A percentile compares a stretch with the other conserved stretches of the same genome.
Conservation (phyloP, 2,888 invertebrate genomes). For the Rapana venosa region DNA sequence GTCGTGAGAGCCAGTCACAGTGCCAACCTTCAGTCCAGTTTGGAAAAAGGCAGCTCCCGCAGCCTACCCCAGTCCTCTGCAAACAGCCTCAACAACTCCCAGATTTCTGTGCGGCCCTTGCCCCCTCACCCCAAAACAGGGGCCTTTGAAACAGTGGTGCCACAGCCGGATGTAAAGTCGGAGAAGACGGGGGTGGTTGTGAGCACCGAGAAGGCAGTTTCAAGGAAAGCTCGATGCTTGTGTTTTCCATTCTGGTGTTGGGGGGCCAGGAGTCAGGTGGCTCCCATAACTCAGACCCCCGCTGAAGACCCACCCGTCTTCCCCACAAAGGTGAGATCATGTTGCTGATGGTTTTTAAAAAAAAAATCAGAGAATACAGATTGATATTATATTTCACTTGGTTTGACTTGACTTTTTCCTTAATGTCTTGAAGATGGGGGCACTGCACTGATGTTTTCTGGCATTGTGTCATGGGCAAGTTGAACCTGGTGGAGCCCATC, state of each 20-base stretch:
- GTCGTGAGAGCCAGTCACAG: slow-evolving; percentile 45
- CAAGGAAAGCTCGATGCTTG: slow-evolving; percentile 4
- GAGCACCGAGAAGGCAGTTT: not conserved
- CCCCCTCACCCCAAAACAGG: slow-evolving; percentile 49
- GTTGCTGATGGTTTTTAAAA: not conserved
- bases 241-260: slow-evolving; percentile 45
- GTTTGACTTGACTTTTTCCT: too few relatives aligned
- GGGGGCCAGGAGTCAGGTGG: slow-evolving; percentile 37
- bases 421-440: too few relatives aligned
- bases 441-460: too few relatives aligned
- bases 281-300: not conserved
- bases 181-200: slow-evolving; percentile 32
- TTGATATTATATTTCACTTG: too few relatives aligned
- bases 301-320: not conserved
- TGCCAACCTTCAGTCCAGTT: slow-evolving; percentile 9
- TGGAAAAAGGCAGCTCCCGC: not conserved
- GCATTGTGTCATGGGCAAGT: too few relatives aligned
- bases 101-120: slow-evolving; percentile 45
- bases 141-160: slow-evolving; percentile 44
- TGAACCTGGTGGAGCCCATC: too few relatives aligned
- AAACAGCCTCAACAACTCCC: slow-evolving; percentile 32
- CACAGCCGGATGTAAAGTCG: not conserved
- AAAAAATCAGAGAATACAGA: too few relatives aligned
- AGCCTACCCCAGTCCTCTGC: not conserved
- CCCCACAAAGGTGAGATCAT: slow-evolving; percentile 32